Evolutionary conservation across 1,140 invertebrate species (phyloP).

Genomic region (Pseudomyrmex pallidus): DNA sequence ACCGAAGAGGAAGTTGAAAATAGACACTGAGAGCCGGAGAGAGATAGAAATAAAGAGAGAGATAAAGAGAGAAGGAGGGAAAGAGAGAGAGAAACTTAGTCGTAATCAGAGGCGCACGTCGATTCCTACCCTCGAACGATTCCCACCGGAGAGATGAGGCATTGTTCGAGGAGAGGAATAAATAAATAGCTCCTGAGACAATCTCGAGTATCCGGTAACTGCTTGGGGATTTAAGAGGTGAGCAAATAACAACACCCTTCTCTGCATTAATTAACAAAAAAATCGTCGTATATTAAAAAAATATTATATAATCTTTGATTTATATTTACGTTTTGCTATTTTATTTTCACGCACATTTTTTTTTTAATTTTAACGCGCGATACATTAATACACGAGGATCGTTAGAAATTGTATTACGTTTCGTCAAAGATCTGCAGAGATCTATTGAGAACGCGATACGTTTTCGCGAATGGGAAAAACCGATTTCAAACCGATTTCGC

Average conservation of each 20-base stretch:
- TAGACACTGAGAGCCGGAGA: background rate
- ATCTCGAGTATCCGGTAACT: constrained; percentile 60
- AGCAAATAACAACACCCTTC: constrained; percentile 32
- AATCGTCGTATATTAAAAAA: constrained; percentile 26
- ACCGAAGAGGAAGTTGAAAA: background rate
- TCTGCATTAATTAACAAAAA: constrained; percentile 62
- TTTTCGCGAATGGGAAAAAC: background rate
- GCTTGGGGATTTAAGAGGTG: constrained; percentile 29
- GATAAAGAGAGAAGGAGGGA: background rate
- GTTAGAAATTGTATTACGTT: background rate
- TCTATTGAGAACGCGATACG: background rate
- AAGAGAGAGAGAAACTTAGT: constrained; percentile 48
- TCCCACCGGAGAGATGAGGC: constrained; percentile 61
- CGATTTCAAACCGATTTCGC: constrained; percentile 29
- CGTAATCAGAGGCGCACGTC: constrained; percentile 70
- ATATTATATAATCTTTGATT: constrained; percentile 33
- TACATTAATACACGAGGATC: constrained; percentile 4
- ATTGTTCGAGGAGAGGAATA: constrained; percentile 69
- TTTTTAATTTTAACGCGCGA: constrained; percentile 5
- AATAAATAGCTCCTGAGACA: constrained; percentile 69
- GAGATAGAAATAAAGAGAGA: background rate
- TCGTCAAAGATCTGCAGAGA: background rate
- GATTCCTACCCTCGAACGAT: constrained; percentile 69
- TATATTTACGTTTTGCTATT: background rate
- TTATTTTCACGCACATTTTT: background rate